Base-by-base conservation (phyloP, 1,140 invertebrate genomes). In the Drosophila nebulosa region DNA sequence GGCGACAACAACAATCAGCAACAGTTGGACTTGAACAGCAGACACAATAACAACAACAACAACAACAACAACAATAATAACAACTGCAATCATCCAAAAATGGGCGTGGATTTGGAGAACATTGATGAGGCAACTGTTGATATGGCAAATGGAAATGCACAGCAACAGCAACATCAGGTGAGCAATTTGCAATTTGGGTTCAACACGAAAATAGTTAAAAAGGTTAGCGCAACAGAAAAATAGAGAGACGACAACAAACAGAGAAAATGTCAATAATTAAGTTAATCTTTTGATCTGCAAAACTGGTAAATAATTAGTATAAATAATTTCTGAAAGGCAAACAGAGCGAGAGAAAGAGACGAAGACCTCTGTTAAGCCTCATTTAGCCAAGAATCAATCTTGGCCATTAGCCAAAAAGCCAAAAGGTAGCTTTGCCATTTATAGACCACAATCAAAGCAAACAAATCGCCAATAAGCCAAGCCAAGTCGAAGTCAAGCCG, bases 101-200 rank as follows among this genome's bases (percentile, higher is more conserved):
- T 64, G 72, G 66, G 32, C 55, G 61, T 51, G 55, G 59, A 74
- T 42, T 53, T 62, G 30, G 72, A 72, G 74, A 62, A 73, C 53
- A 61, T 61, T 64, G 73, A 81, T 81, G 83, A 74, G 62, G 72
- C 78, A 81, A 71, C 65, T 65, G 67, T 56, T 60, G 81, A 86
- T 83, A 65, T 79, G 65, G 71, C 64, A 71, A 90, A 89, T 89
- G 77, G 71, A 68, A 79, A 90, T 77, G 72, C 59, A 32, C 52
- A 55, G n/a, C 69, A 71, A 18, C 69, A 71, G 52, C 76, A 59
- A 66, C 30, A 32, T 9, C 56, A 58, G 50, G 42, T 42, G 27
- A 42, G 27, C 52, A 66, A 56, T 52, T 50, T 6, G 14, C 10
- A 30, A 46, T 7, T n/a, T n/a, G 30, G 61, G 22, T 24, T 26